phyloP scores from a whole-genome alignment of 2,888 invertebrate species.

The Hyposoter didymator region DNA sequence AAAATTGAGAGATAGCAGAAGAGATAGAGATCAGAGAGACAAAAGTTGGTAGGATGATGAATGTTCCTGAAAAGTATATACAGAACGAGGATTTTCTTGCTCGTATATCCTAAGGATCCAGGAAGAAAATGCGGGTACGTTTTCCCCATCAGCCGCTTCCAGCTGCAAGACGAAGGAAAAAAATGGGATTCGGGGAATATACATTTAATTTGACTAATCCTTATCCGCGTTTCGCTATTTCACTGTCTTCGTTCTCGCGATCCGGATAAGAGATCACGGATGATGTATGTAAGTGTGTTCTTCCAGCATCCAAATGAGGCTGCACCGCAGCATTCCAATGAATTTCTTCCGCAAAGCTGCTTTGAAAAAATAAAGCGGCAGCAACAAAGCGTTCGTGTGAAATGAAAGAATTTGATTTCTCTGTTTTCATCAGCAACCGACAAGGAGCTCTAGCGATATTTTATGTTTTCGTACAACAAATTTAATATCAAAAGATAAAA shows the following conservation, averaged over 20 bases:
- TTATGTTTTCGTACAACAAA: not conserved
- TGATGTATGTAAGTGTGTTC: constrained; percentile 42
- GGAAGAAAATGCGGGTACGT: constrained; percentile 54
- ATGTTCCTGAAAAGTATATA: constrained; percentile 44
- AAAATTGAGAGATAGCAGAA: constrained; percentile 30
- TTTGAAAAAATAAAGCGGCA: not conserved
- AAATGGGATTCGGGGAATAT: constrained; percentile 46
- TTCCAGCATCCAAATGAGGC: constrained; percentile 43
- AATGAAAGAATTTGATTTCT: not conserved
- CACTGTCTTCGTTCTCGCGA: constrained; percentile 12
- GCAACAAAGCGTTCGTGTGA: not conserved
- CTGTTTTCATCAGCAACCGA: not conserved
- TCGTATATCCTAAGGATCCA: constrained; percentile 32
- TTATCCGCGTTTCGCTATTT: constrained; percentile 40
- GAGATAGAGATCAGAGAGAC: constrained; percentile 39
- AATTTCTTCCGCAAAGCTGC: not conserved
- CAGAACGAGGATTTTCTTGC: constrained; percentile 54
- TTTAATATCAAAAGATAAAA: not conserved
- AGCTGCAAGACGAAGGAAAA: constrained; percentile 31
- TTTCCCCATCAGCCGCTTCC: constrained; percentile 38
- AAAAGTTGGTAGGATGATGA: constrained; percentile 48
- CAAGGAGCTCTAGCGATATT: too few species aligned
- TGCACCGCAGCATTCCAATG: constrained; percentile 35
- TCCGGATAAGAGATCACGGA: constrained; percentile 32
- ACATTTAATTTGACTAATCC: constrained; percentile 66